These are phyloP conservation scores for Agonum fuliginosum DNA, from an alignment of 2,888 invertebrate species.

Conservation along the genomic window DNA sequence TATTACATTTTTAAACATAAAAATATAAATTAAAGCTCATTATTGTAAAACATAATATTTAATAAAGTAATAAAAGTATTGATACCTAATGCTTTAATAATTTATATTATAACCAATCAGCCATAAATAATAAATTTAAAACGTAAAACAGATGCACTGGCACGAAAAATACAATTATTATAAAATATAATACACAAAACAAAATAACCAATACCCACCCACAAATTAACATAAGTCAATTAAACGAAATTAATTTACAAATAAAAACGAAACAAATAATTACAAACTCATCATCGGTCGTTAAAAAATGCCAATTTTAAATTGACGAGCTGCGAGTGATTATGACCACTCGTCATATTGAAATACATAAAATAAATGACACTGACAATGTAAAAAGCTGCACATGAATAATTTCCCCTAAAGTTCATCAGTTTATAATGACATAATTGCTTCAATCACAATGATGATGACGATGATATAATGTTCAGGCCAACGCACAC, in stretches of 20 bases:
- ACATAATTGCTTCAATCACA: too few species aligned
- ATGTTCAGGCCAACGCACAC: too few species aligned
- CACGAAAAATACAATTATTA: neutral
- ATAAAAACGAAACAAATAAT: constrained; percentile 11
- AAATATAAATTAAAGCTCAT: too few species aligned
- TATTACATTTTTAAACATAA: too few species aligned
- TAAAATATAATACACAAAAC: neutral
- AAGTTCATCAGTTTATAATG: neutral
- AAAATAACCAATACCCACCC: neutral
- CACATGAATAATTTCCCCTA: neutral
- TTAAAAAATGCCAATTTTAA: neutral
- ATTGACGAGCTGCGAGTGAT: constrained; percentile 3
- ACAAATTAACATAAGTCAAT: constrained; percentile 19
- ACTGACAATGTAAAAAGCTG: neutral
- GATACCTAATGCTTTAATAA: too few species aligned
- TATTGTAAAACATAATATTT: too few species aligned
- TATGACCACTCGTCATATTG: neutral
- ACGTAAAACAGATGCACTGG: neutral
- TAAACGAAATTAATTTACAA: neutral
- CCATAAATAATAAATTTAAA: too few species aligned
- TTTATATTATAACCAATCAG: neutral
- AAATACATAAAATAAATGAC: neutral
- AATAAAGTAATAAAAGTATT: too few species aligned
- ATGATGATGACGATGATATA: too few species aligned
- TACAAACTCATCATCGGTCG: neutral